Percentiles rank a stretch among this genome's conserved stretches.
phyloP scores from a whole-genome alignment of 2,113 vertebrate species.

The Platysteira castanea region DNA sequence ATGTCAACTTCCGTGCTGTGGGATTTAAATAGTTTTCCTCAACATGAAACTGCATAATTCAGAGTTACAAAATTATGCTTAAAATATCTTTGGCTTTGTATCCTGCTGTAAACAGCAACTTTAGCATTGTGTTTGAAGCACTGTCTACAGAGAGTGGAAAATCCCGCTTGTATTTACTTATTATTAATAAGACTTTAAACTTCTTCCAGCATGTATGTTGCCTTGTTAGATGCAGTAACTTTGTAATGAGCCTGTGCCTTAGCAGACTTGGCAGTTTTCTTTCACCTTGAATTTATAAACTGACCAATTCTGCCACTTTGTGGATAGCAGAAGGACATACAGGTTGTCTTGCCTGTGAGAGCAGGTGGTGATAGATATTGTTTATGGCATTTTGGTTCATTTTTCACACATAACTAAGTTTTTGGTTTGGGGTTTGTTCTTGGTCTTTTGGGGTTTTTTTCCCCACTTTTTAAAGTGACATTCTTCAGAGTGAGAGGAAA shows the following conservation, averaged over 20 bases:
- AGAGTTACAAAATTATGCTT: not conserved
- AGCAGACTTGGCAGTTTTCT: not conserved
- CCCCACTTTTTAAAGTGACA: not conserved
- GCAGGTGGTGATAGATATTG: not conserved
- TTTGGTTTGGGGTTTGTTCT: not conserved
- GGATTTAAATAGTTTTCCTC: not conserved
- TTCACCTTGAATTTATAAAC: not conserved
- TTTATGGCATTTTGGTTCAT: not conserved
- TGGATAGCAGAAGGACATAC: slow-evolving; percentile 22
- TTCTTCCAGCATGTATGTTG: not conserved
- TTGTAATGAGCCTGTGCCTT: not conserved
- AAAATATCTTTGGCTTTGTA: not conserved
- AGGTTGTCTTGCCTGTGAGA: not conserved
- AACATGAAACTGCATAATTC: not conserved
- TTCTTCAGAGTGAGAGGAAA: not conserved
- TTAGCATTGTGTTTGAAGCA: not conserved
- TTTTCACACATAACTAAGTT: not conserved
- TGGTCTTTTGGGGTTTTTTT: not conserved
- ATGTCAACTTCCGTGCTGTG: not conserved
- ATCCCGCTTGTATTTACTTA: not conserved
- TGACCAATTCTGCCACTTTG: slow-evolving; percentile 36
- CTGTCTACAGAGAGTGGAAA: not conserved
- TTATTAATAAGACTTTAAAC: not conserved
- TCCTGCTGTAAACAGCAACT: not conserved
- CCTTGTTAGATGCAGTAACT: not conserved